A percentile compares a stretch with the other conserved stretches of the same genome.
Conservation (phyloP, 2,797 vertebrate species). For the Pampus argenteus region DNA sequence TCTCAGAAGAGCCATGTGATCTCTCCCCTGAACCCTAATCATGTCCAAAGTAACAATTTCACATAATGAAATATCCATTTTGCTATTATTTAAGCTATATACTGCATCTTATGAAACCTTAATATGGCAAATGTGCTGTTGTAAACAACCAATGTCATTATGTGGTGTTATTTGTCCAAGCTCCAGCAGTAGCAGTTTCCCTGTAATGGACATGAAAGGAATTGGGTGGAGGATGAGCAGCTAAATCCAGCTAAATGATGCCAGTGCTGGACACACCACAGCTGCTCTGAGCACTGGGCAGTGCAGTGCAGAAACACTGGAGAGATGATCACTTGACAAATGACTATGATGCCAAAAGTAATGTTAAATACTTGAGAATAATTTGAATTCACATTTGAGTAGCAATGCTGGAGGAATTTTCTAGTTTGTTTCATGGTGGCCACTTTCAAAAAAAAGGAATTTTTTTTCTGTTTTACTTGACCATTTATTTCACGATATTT, state of each 20-base stretch:
- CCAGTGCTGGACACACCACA: not conserved
- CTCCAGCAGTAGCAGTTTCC: not conserved
- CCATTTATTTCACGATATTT: not conserved
- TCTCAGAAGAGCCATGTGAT: conserved; percentile 3
- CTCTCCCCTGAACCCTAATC: not conserved
- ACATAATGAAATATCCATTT: conserved; percentile 21
- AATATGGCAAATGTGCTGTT: not conserved
- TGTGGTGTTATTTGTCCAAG: not conserved
- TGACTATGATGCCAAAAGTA: not conserved
- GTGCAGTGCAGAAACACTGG: not conserved
- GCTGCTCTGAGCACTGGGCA: not conserved
- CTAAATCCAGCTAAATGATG: not conserved
- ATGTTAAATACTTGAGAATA: not conserved
- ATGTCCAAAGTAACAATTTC: not conserved
- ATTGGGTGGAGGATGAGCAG: not conserved
- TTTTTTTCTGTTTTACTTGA: not conserved
- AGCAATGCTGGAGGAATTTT: not conserved
- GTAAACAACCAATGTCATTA: not conserved
- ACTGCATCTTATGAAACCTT: not conserved
- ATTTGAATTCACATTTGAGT: not conserved
- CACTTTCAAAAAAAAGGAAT: too few relatives aligned
- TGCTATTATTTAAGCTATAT: not conserved
- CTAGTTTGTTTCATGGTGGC: conserved; percentile 1
- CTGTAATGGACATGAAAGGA: not conserved
- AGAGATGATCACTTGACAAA: not conserved